Evolutionary conservation across 2,888 invertebrate genomes (phyloP), one percentile per base, ranked within the genome.

Genomic region (Lasioglossum zephyrum): DNA sequence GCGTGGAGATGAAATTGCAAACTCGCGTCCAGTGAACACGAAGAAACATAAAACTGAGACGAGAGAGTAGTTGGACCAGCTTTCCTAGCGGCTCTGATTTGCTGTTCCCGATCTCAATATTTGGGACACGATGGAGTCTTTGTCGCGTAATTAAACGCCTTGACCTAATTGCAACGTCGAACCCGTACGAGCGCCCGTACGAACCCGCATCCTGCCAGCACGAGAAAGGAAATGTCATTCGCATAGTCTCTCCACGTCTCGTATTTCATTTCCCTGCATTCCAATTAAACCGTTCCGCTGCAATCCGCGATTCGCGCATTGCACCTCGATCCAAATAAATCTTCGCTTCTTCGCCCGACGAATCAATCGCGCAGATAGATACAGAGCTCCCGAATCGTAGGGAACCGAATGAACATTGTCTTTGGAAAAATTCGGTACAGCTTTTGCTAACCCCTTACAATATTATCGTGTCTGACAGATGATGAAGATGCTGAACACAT

Each of bases 211-310:
- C 82, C 85, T 85, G 85, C 77, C 60, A n/a, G 53, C 70, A 36
- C 18, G 69, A 60, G 77, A 69, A 87, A 87, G 86, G 81, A 86
- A 86, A 73, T 80, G 83, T 86, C 83, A 86, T 83, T 86, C 87
- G 77, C 53, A 57, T 66, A 41, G 76, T 49, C 77, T 57, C 13
- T 53, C 39, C 72, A 16, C 39, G 60, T 39, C 44, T 77, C 41
- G 16, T 36, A 75, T 73, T 82, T 77, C 79, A 53, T 86, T 81
- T 75, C 16, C n/a, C 66, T 78, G 78, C 72, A 82, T 81, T 85
- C n/a, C 78, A 79, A 79, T 86, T 76, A 73, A 79, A 78, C 60
- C 47, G 22, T 72, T 26, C 57, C 26, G 26, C 47, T 77, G 26
- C 26, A 49, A 47, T 47, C 57, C 8, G 9, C 0, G 11, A 31